Conservation (phyloP, 1,140 invertebrate genomes). For the Tetramorium parvispinum region DNA sequence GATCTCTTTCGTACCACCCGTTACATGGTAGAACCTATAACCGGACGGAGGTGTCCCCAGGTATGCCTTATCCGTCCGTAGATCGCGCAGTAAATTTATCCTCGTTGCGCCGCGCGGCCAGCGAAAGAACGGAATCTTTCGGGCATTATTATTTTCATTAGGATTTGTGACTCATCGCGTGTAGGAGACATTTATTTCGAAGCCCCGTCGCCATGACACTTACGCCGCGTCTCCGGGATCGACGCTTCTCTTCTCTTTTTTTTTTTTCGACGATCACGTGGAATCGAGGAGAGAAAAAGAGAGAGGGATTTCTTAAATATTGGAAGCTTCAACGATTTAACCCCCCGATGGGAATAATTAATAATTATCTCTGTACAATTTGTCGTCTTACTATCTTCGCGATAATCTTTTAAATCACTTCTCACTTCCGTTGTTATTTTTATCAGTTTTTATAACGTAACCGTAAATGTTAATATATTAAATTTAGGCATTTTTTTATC, state of each 20-base stretch:
- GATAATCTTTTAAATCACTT: neutral
- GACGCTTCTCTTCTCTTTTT: neutral
- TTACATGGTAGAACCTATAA: slow-evolving; percentile 78
- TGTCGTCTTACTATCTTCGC: neutral
- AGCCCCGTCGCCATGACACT: slow-evolving; percentile 55
- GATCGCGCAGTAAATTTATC: slow-evolving; percentile 84
- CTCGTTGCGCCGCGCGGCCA: slow-evolving; percentile 70
- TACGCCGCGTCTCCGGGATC: slow-evolving; percentile 46
- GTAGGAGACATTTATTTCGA: slow-evolving; percentile 68
- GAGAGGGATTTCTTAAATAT: neutral
- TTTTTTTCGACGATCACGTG: neutral
- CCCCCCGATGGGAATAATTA: slow-evolving; percentile 17
- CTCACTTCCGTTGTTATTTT: slow-evolving; percentile 1
- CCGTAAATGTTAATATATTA: neutral
- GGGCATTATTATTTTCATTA: slow-evolving; percentile 83
- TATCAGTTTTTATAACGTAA: neutral
- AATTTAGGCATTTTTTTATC: neutral
- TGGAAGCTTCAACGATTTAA: slow-evolving; percentile 18
- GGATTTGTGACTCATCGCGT: slow-evolving; percentile 82
- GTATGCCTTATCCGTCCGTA: slow-evolving; percentile 81
- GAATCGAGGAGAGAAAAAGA: neutral
- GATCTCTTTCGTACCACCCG: slow-evolving; percentile 69
- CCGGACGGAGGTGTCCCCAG: slow-evolving; percentile 82
- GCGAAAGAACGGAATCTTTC: slow-evolving; percentile 73
- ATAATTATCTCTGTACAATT: slow-evolving; percentile 38